Evolutionary conservation across 2,113 vertebrate species (phyloP).

Genomic region (human (Homo sapiens)): GRCh38 chr1:107950001-107950500

Average conservation of each 20-base stretch:
- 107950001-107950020: not conserved
- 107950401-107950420: not conserved
- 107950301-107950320: not conserved
- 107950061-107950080: not conserved
- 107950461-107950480: not conserved
- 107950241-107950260: not conserved
- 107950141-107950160: rapidly evolving
- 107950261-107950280: not conserved
- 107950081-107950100: not conserved
- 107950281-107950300: not conserved
- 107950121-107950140: slow-evolving; percentile 11
- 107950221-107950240: not conserved
- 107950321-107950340: not conserved
- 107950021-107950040: not conserved
- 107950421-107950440: not conserved
- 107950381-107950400: not conserved
- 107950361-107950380: not conserved
- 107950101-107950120: not conserved
- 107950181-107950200: not conserved
- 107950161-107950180: not conserved
- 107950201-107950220: not conserved
- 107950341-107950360: no score
- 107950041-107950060: not conserved
- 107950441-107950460: not conserved
- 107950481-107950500: not conserved